These are phyloP conservation scores for Danaus melanippus DNA, from an alignment of 1,140 invertebrate genomes.

Conservation along the genomic window DNA sequence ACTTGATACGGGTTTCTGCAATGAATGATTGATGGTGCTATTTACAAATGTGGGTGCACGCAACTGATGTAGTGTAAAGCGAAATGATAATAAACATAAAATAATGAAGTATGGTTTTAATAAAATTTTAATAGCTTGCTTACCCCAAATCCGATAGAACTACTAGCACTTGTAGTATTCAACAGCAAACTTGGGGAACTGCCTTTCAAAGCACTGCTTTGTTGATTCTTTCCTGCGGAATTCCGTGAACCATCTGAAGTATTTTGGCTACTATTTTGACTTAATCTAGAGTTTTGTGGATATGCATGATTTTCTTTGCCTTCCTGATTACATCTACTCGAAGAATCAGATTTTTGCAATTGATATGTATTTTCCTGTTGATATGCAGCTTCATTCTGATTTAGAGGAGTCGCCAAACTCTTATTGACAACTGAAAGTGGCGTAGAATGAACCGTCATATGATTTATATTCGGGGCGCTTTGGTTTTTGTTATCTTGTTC, in stretches of 20 bases:
- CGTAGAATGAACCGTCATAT: conserved; percentile 79
- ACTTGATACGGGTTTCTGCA: conserved; percentile 82
- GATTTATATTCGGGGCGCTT: conserved; percentile 60
- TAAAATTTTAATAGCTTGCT: conserved; percentile 19
- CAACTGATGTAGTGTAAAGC: conserved; percentile 17
- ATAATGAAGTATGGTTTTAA: background rate
- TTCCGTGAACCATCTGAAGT: conserved; percentile 41
- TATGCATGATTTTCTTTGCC: conserved; percentile 70
- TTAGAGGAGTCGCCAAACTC: conserved; percentile 75
- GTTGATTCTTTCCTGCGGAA: conserved; percentile 40
- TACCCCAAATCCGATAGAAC: conserved; percentile 66
- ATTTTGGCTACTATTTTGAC: conserved; percentile 57
- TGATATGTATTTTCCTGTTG: conserved; percentile 67
- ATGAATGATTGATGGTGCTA: conserved; percentile 66
- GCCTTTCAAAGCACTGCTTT: conserved; percentile 48
- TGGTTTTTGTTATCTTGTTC: conserved; percentile 52
- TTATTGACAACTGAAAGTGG: conserved; percentile 78
- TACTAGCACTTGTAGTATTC: conserved; percentile 44
- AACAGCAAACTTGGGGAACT: conserved; percentile 57
- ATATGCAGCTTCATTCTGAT: conserved; percentile 70
- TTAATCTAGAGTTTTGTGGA: conserved; percentile 66
- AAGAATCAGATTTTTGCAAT: conserved; percentile 69
- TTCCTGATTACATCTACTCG: conserved; percentile 66
- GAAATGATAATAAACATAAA: conserved; percentile 10
- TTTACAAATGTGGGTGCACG: conserved; percentile 50